phyloP scores from a whole-genome alignment of 2,797 vertebrate species.

The Gymnothorax reevesii region DNA sequence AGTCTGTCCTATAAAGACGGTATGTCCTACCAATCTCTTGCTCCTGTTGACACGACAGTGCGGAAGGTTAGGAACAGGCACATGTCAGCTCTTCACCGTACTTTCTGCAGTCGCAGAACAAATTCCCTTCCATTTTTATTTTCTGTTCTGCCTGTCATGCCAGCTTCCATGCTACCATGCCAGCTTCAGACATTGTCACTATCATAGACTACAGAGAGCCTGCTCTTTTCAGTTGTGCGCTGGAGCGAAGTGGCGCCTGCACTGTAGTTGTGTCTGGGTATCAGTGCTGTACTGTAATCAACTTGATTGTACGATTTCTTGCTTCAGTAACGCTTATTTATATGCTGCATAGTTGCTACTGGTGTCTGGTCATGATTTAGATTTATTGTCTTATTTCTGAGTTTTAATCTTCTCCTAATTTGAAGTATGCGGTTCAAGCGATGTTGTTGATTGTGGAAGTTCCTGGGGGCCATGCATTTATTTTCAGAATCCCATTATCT shows the following conservation, averaged over 20 bases:
- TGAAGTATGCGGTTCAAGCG: background rate
- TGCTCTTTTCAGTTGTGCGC: background rate
- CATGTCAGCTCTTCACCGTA: background rate
- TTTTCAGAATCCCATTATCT: background rate
- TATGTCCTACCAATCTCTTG: constrained; percentile 75
- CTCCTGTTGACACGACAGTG: constrained; percentile 46
- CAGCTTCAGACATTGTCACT: background rate
- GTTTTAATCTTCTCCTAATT: background rate
- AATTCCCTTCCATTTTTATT: background rate
- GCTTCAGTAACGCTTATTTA: background rate
- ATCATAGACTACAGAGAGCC: background rate
- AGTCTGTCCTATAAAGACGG: constrained; percentile 98
- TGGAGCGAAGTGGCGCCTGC: background rate
- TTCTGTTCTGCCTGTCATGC: background rate
- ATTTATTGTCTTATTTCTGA: background rate
- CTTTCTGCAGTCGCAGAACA: background rate
- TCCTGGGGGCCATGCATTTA: background rate
- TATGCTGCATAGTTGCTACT: background rate
- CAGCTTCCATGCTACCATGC: background rate
- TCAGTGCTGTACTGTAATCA: background rate
- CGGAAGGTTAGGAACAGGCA: constrained; percentile 34
- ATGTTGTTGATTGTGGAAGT: background rate
- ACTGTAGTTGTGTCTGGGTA: background rate
- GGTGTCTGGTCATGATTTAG: background rate
- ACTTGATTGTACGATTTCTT: background rate